Evolutionary conservation across 2,888 invertebrate species (phyloP).

Genomic region (Cylloceria caligata): DNA sequence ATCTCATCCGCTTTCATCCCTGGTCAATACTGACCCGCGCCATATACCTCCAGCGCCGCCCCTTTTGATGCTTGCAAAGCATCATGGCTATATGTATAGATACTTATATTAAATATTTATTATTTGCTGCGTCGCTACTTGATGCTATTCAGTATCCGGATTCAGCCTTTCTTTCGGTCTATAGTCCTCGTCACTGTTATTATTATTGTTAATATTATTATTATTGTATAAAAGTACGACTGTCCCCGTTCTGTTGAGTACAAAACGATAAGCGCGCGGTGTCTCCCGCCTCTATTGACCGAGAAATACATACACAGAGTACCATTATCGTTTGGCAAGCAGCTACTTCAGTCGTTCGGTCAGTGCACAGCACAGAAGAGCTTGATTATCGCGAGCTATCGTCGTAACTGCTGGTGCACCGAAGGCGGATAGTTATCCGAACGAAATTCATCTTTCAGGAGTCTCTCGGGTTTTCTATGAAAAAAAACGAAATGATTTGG

Average conservation of each 20-base stretch:
- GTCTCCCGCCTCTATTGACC: slow-evolving; percentile 16
- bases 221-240: not conserved
- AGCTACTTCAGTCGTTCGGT: slow-evolving; percentile 40
- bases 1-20: slow-evolving; percentile 41
- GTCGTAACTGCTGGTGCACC: slow-evolving; percentile 9
- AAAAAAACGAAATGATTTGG: not conserved
- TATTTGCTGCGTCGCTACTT: slow-evolving; percentile 6
- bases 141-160: not conserved
- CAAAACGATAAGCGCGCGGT: slow-evolving; percentile 17
- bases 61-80: slow-evolving; percentile 12
- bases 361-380: slow-evolving; percentile 6
- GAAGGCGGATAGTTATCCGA: slow-evolving; percentile 23
- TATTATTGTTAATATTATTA: slow-evolving; percentile 17
- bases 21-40: slow-evolving; percentile 61
- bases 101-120: slow-evolving; percentile 47
- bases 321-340: slow-evolving; percentile 56
- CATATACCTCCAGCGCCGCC: slow-evolving; percentile 23
- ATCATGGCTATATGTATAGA: not conserved
- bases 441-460: slow-evolving; percentile 26
- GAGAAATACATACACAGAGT: not conserved
- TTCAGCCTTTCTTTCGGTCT: not conserved
- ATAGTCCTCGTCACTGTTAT: slow-evolving; percentile 16
- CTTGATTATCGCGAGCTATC: slow-evolving; percentile 19
- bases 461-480: slow-evolving; percentile 22
- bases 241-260: not conserved